Base-by-base conservation (phyloP, 2,888 invertebrate species). In the Conistra vaccinii region DNA sequence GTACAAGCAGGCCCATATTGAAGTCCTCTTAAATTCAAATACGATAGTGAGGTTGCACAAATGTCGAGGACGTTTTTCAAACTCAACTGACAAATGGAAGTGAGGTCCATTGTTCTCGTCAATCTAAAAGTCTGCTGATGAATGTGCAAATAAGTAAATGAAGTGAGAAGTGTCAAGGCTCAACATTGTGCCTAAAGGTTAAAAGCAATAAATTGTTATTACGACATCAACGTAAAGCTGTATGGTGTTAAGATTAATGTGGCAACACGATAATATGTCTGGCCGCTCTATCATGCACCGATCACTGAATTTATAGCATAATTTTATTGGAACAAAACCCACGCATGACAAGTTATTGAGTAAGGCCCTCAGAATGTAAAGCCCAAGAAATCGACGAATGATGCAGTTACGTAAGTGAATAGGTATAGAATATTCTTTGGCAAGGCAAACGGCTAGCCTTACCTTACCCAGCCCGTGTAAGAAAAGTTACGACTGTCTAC, bases 131-230 rank as follows among this genome's bases (percentile, higher is more conserved):
- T 39, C 53, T 48, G 39, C 29, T 63, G 26, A 81, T 85, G 77
- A 58, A 53, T 79, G 76, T 76, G 68, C 69, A 78, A 80, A 79
- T 86, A 76, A 29, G 29, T 55, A 61, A 68, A 75, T 70, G 68
- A 65, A 62, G 77, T 82, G 82, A 65, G 10, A 71, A 53, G 58
- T 76, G 70, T 76, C 73, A 78, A 65, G 66, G 85, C 57, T 66
- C 20, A 55, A 42, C 57, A 68, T 69, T 75, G 81, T 74, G 75
- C 53, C 5, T 65, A 55, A 32, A 65, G 53, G 76, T 68, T 67
- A 68, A 51, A 77, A 80, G 78, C 78, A 67, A 72, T 73, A 67
- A 65, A 74, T 67, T 57, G 2, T 26, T 65, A 35, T 81, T 84
- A 58, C 68, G 51, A 57, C 58, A 80, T 65, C 20, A 48, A 66